Evolutionary conservation across 35 echinoderm and acorn worm species (phyloP), one percentile per base, ranked within the genome.

Genomic region (Ophiothrix spiculata): DNA sequence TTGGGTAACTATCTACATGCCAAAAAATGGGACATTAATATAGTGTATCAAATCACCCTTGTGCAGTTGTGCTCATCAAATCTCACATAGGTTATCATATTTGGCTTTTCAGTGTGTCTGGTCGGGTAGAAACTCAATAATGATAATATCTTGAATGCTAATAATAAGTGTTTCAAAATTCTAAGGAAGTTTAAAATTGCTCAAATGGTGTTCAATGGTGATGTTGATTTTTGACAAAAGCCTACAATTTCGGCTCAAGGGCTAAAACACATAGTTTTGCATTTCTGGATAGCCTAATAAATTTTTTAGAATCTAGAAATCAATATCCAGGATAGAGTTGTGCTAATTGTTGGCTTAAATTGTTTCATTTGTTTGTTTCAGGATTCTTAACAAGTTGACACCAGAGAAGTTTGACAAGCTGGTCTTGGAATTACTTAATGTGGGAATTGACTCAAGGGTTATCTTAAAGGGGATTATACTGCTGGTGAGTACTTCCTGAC

Each of bases 321-420:
- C n/a, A n/a, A n/a, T n/a, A n/a, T n/a, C n/a, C n/a, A n/a, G n/a
- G n/a, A n/a, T n/a, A n/a, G n/a, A n/a, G n/a, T n/a, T n/a, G n/a
- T n/a, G n/a, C n/a, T n/a, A n/a, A n/a, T n/a, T n/a, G n/a, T n/a
- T n/a, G n/a, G n/a, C 64, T 17, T 37, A n/a, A 3, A 13, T 39
- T 64, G 40, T 56, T 77, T 33, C 76, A 19, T 91, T 21, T 39
- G 39, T 85, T 40, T 87, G n/a, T 38, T 88, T 33, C 85, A 97
- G 95, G 32, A 90, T 97, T 39, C 86, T 97, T 29, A 97, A 97
- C 86, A 97, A 97, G 84, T 81, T 97, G 39, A 93, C 96, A 81
- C 96, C 96, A 39, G 96, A 99, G 78, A 99, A 99, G 86, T 99
- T 99, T 99, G 92, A 94, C 76, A 94, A 99, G 87, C 87, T 94